These are phyloP conservation scores for Automeris io DNA, from an alignment of 2,888 invertebrate genomes.

Conservation along the genomic window DNA sequence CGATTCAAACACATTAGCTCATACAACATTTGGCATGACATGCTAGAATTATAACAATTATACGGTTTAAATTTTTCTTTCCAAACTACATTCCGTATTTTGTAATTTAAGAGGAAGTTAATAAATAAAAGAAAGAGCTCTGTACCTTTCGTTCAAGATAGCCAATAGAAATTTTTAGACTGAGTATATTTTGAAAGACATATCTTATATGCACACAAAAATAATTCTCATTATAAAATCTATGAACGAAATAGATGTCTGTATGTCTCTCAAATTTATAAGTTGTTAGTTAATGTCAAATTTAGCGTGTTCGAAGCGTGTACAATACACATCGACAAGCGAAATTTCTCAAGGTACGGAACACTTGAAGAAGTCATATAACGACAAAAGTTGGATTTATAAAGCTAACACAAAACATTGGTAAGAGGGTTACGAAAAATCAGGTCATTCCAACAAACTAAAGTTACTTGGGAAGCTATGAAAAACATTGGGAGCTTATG, in stretches of 20 bases:
- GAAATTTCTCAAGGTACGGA: conserved; percentile 18
- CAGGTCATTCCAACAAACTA: conserved; percentile 16
- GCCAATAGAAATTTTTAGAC: conserved; percentile 2
- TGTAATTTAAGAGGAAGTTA: conserved; percentile 14
- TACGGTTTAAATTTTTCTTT: not conserved
- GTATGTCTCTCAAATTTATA: conserved; percentile 15
- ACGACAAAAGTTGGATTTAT: not conserved
- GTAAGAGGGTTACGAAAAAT: conserved; percentile 9
- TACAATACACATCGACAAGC: conserved; percentile 32
- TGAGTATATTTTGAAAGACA: conserved; percentile 10
- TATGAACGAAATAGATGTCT: too few species aligned
- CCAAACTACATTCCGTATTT: conserved; percentile 10
- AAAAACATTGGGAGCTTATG: conserved; percentile 15
- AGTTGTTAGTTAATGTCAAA: conserved; percentile 31
- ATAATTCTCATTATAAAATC: too few species aligned
- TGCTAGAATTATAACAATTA: conserved; percentile 27
- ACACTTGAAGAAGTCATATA: conserved; percentile 14
- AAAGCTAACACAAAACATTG: not conserved
- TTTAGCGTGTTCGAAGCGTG: conserved; percentile 34
- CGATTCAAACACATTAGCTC: conserved; percentile 34
- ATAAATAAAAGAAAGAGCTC: conserved; percentile 20
- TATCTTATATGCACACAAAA: conserved; percentile 8
- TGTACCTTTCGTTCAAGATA: conserved; percentile 15
- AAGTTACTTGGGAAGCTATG: conserved; percentile 22
- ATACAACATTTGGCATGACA: conserved; percentile 55